Evolutionary conservation across 2,888 invertebrate species (phyloP).

Genomic region (Steromphala cineraria): DNA sequence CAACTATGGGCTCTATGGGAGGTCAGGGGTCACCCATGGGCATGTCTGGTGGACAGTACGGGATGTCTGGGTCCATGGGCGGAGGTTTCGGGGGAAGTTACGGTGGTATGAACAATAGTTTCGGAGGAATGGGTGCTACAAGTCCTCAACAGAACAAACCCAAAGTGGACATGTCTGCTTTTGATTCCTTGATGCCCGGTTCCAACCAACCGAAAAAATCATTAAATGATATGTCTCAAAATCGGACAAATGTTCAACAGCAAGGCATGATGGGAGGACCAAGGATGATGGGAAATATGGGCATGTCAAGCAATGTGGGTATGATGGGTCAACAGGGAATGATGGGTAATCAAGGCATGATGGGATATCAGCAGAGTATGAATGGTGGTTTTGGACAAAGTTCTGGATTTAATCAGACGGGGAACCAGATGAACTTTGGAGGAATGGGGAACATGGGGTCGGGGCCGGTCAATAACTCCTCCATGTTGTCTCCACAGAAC

Average conservation of each 20-base stretch:
- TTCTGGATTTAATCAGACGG: constrained; percentile 21
- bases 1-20: not conserved
- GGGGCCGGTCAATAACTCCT: constrained; percentile 26
- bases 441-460: constrained; percentile 31
- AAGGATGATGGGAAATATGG: constrained; percentile 43
- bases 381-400: not conserved
- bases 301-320: constrained; percentile 28
- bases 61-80: constrained; percentile 12
- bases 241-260: not conserved
- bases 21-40: not conserved
- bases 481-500: constrained; percentile 27
- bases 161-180: constrained; percentile 63
- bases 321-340: constrained; percentile 38
- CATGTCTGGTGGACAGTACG: not conserved
- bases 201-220: constrained; percentile 42
- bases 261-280: constrained; percentile 28
- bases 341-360: constrained; percentile 47
- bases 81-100: constrained; percentile 25
- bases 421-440: constrained; percentile 33
- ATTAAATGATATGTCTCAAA: constrained; percentile 59
- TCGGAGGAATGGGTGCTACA: constrained; percentile 16
- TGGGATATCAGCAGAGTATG: constrained; percentile 33
- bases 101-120: constrained; percentile 22
- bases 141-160: constrained; percentile 24
- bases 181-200: constrained; percentile 62